phyloP scores from a whole-genome alignment of 2,888 invertebrate genomes.

The Nesidiocoris tenuis region DNA sequence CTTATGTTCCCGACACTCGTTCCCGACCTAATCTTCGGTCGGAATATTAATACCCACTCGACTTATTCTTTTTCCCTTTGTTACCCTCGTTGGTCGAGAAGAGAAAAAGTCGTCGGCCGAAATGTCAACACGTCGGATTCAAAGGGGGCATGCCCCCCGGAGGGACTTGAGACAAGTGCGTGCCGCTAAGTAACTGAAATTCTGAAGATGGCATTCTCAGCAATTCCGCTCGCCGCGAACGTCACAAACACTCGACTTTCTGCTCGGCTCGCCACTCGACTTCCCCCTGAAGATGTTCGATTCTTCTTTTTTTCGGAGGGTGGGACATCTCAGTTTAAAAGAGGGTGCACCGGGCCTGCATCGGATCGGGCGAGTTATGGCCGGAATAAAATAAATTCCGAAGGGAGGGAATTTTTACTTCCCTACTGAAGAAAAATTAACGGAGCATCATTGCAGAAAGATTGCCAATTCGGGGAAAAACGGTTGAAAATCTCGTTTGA shows the following conservation, averaged over 20 bases:
- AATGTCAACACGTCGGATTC: not conserved
- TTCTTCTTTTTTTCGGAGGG: not conserved
- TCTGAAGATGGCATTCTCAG: not conserved
- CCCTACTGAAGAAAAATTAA: no score
- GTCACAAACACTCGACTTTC: not conserved
- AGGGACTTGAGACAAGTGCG: not conserved
- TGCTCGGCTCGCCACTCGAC: not conserved
- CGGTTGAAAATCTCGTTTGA: no score
- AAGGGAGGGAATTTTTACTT: no score
- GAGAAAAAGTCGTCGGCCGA: not conserved
- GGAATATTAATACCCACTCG: not conserved
- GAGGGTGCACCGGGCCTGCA: not conserved
- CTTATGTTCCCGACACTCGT: no score
- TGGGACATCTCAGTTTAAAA: not conserved
- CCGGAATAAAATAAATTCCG: no score
- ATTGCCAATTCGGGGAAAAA: no score
- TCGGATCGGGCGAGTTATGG: not conserved
- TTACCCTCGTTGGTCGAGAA: not conserved
- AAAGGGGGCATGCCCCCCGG: not conserved
- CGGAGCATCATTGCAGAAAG: no score
- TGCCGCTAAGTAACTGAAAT: not conserved
- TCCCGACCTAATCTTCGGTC: no score
- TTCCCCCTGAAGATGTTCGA: not conserved
- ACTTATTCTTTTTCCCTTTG: not conserved
- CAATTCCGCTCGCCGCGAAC: not conserved